Evolutionary conservation across 1,140 invertebrate genomes (phyloP).

Genomic region (Maniola jurtina): DNA sequence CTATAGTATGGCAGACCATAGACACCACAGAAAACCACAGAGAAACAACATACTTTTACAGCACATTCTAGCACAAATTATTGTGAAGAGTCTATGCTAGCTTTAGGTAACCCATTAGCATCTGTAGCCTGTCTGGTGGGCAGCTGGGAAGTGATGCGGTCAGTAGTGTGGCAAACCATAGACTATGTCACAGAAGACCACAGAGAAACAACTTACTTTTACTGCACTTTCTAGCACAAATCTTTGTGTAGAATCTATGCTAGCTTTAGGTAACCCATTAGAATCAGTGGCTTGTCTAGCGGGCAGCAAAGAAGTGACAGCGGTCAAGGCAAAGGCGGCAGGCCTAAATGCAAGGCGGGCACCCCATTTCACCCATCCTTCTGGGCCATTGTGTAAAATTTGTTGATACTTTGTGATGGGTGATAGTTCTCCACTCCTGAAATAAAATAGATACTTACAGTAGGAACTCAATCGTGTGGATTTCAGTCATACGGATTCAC

Average conservation of each 20-base stretch:
- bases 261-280: constrained; percentile 65
- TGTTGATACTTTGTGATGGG: constrained; percentile 64
- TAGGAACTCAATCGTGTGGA: neutral
- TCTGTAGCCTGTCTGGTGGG: no score
- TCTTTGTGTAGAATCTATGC: constrained; percentile 61
- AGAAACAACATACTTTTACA: no score
- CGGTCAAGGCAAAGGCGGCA: constrained; percentile 56
- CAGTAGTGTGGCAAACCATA: no score
- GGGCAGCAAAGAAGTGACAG: constrained; percentile 58
- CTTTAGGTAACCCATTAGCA: no score
- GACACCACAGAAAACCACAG: no score
- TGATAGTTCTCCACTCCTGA: constrained; percentile 58
- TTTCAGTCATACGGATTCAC: no score
- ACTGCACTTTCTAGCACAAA: constrained; percentile 65
- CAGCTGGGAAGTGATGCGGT: no score
- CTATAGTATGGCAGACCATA: no score
- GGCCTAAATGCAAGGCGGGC: constrained; percentile 64
- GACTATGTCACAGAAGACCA: no score
- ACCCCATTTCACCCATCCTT: constrained; percentile 66
- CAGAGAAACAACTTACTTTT: constrained; percentile 41
- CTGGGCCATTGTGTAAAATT: constrained; percentile 60
- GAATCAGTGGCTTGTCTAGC: constrained; percentile 45
- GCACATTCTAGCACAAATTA: no score
- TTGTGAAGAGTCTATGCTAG: no score
- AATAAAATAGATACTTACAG: constrained; percentile 26